Base-by-base conservation (phyloP, 2,888 invertebrate genomes). In the Nesidiocoris tenuis region DNA sequence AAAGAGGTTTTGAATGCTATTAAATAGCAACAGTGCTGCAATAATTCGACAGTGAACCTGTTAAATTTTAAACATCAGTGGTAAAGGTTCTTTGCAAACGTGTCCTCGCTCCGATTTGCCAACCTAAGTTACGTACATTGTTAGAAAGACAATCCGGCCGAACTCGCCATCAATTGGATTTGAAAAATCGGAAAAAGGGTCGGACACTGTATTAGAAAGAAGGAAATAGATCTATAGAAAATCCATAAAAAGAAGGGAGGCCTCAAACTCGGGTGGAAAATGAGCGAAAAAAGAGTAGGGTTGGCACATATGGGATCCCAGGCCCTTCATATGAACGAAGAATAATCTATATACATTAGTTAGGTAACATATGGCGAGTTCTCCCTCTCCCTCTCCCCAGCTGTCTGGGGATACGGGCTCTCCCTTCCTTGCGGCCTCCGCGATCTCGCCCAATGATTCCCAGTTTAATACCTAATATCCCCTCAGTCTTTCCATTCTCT, bases 291-390 rank as follows among this genome's bases (percentile, higher is more conserved):
- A 39, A 39, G 39, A 39, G 39, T 39, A 39, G 39, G 39, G 39
- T 39, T 39, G 59, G 59, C 59, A 59, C 59, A 59, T 59, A n/a
- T 59, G 59, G n/a, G 59, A 9, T n/a, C 59, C n/a, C 3, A 59
- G 7, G 59, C 19, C 59, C 19, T 5, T 39, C 39, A 39, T 39
- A 39, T 39, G 19, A 19, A 19, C 59, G 59, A 70, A 70, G 70
- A 70, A 70, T 70, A 70, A 70, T 61, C 70, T 70, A 61, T 70
- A 70, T 70, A 70, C 70, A 70, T 70, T 70, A 70, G 70, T 70
- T 70, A 70, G 59, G 70, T 70, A 70, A 70, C 70, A 70, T 70
- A 70, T 70, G 70, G 70, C 18, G 70, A n/a, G n/a, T n/a, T n/a
- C n/a, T n/a, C 39, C 57, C 70, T n/a, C 23, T 24, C 59, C 24